phyloP scores from a whole-genome alignment of 2,113 vertebrate genomes.

The Chamaea fasciata region DNA sequence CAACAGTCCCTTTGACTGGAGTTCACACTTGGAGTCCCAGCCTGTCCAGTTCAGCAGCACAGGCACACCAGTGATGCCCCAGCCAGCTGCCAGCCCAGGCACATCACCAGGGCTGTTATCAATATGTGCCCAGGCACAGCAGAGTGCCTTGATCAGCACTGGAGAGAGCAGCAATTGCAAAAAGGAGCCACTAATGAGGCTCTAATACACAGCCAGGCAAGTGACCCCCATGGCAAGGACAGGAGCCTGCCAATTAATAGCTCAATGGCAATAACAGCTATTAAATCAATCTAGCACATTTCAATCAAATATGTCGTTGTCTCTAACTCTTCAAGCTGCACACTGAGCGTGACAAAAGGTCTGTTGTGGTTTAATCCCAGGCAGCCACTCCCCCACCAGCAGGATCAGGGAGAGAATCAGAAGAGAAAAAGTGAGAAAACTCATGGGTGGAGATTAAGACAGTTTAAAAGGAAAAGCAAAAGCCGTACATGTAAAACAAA shows the following conservation, averaged over 20 bases:
- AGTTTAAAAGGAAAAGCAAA: not conserved
- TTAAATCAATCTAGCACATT: not conserved
- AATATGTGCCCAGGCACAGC: not conserved
- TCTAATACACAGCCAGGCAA: not conserved
- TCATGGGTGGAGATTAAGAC: too few species aligned
- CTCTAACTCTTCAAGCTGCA: not conserved
- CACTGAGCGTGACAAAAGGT: not conserved
- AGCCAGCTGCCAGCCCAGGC: not conserved
- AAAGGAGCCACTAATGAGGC: not conserved
- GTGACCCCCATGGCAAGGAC: not conserved
- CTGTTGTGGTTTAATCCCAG: not conserved
- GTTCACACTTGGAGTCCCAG: not conserved
- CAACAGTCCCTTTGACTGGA: not conserved
- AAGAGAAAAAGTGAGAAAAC: not conserved
- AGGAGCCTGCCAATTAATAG: not conserved
- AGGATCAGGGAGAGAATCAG: not conserved
- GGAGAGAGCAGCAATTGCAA: not conserved
- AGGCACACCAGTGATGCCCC: not conserved
- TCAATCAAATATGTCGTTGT: not conserved
- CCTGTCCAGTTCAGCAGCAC: not conserved
- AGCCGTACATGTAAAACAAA: not conserved
- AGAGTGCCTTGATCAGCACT: not conserved
- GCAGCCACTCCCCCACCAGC: not conserved
- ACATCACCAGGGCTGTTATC: not conserved
- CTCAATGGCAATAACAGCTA: not conserved